Conservation (phyloP, 1,140 invertebrate genomes). For the Camponotus vicinus region DNA sequence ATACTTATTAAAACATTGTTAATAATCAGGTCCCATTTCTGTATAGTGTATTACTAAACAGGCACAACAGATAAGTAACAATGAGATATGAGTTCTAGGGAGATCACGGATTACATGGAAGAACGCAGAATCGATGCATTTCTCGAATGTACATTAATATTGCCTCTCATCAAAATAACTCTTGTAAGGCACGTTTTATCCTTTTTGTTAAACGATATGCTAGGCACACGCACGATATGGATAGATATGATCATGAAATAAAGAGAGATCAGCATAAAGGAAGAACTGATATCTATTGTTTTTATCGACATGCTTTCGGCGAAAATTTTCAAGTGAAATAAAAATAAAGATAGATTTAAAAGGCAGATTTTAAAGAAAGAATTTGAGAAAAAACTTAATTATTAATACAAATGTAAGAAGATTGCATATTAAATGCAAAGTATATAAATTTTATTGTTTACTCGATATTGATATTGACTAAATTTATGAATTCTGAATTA, state of each 20-base stretch:
- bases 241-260: background rate
- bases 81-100: background rate
- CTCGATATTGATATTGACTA: background rate
- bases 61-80: constrained; percentile 7
- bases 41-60: background rate
- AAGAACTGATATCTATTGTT: constrained; percentile 41
- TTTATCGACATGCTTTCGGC: background rate
- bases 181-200: constrained; percentile 49
- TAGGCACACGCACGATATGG: background rate
- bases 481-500: constrained; percentile 4
- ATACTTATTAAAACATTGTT: constrained; percentile 15
- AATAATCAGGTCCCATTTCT: constrained; percentile 35
- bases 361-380: background rate
- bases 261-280: constrained; percentile 7
- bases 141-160: constrained; percentile 41
- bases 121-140: constrained; percentile 36
- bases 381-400: background rate
- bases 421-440: constrained; percentile 1
- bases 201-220: constrained; percentile 22
- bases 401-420: background rate
- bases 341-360: background rate
- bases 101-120: constrained; percentile 25
- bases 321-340: background rate
- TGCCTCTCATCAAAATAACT: constrained; percentile 4
- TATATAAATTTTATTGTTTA: constrained; percentile 10